Evolutionary conservation across 2,888 invertebrate species (phyloP), one percentile per base, ranked within the genome.

Genomic region (Rosalia funebris): DNA sequence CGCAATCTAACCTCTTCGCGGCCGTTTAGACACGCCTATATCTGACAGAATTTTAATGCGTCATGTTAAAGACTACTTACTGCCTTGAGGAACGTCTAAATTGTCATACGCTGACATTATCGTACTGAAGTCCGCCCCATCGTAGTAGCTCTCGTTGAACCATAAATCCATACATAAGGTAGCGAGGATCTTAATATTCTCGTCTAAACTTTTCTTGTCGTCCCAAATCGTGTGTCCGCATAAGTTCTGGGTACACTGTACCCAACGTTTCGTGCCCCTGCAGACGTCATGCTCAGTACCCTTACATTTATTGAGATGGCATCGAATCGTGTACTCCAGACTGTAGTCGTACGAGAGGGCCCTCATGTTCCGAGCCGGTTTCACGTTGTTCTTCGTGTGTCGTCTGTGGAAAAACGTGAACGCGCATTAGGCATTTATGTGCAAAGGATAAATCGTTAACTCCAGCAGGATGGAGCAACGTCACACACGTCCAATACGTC

Each of bases 81-180:
- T 34, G 5, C 34, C 34, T 34, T 34, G 10, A 10, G 34, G 34
- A 3, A 11, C 34, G 10, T n/a, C 11, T n/a, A 34, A n/a, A 5
- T 2, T 10, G 11, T 34, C 34, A n/a, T 34, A 34, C 34, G 3
- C 10, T 11, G 2, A 2, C 34, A 34, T 2, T 2, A 34, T n/a
- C 11, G 5, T 5, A 11, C 10, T 11, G 34, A 34, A 34, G 10
- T 34, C 34, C 5, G 11, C 34, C 7, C 34, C 34, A n/a, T 34
- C 34, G 34, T 34, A 34, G 34, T 34, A 34, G 34, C 34, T 34
- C 10, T 34, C 34, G 11, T 34, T 34, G 34, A 34, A 34, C 34
- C 34, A 34, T 2, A 34, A 3, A n/a, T 34, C 34, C 34, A 34
- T n/a, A n/a, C 34, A 34, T n/a, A 7, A n/a, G 5, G 34, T n/a